A percentile compares a stretch with the other conserved stretches of the same genome.
These are phyloP conservation scores for Pasiphila rectangulata DNA, from an alignment of 2,888 invertebrate species.

Conservation along the genomic window DNA sequence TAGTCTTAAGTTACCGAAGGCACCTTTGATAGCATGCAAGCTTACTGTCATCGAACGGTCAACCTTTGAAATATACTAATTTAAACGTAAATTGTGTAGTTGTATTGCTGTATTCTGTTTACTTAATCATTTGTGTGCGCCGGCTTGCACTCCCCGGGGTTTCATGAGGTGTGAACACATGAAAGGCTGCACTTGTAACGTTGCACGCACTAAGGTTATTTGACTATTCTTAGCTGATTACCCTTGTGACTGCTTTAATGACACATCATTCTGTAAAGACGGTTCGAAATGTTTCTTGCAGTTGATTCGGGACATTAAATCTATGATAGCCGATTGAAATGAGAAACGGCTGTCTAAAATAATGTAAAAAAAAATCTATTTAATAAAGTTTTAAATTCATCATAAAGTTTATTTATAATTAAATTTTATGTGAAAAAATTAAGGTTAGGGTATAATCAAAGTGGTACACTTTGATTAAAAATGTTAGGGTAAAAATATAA, in stretches of 20 bases:
- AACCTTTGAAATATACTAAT: neutral
- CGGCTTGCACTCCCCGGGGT: slow-evolving; percentile 62
- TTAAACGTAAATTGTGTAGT: neutral
- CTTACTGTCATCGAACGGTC: no score
- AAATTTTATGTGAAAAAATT: no score
- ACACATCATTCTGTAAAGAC: slow-evolving; percentile 9
- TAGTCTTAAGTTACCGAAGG: no score
- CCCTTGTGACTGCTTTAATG: slow-evolving; percentile 15
- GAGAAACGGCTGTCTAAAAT: neutral
- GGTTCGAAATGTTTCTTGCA: slow-evolving; percentile 5
- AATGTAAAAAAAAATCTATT: neutral
- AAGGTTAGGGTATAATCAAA: no score
- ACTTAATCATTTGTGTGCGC: slow-evolving; percentile 28
- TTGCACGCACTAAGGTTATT: slow-evolving; percentile 55
- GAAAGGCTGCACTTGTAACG: slow-evolving; percentile 52
- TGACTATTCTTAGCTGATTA: slow-evolving; percentile 38
- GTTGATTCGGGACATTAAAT: slow-evolving; percentile 8
- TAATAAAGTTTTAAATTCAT: no score
- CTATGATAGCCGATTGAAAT: slow-evolving; percentile 11
- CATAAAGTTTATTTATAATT: no score
- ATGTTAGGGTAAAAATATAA: no score
- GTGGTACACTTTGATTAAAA: no score
- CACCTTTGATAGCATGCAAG: no score
- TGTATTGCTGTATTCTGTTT: neutral
- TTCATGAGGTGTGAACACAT: slow-evolving; percentile 69